Base-by-base conservation (phyloP, 1,140 invertebrate genomes). In the Macrobrachium nipponense region DNA sequence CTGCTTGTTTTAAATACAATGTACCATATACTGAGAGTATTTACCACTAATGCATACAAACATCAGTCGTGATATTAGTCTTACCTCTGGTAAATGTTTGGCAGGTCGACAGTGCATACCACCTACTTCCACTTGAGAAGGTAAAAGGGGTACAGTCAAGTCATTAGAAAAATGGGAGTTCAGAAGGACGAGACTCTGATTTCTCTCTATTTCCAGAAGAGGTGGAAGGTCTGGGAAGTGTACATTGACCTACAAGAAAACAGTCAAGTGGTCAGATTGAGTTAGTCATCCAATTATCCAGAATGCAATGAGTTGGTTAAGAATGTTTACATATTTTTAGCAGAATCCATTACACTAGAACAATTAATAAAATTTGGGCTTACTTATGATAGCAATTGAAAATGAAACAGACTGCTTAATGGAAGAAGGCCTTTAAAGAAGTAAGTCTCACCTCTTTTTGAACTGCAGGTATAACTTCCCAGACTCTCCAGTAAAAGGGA, bases 81-180 rank as follows among this genome's bases (percentile, higher is more conserved):
- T 15, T 59, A 82, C 80, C 66, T 82, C 17, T 17, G 80, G 68
- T 36, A 82, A 68, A 18, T 68, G 80, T 51, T 73, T 82, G 44
- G 36, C 80, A n/a, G 80, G 80, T 20, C 80, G 43, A 68, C 80
- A 82, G 80, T 82, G 80, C 80, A 82, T 82, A 68, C 44, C 66
- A 20, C 80, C 80, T 23, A 82, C 62, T 36, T 80, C 78, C 62
- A 80, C 62, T 36, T 80, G 78, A 27, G 27, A 44, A 36, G 78
- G 78, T 51, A 82, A 58, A 51, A 82, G 68, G 14, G 80, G 80
- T 51, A 82, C 5, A 36, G 70, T 23, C 68, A 27, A 43, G 17
- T 20, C 58, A 7, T 20, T 20, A 27, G 58, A 60, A 51, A 77
- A 77, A 36, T 83, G 72, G 17, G 72, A 76, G 60, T 83, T 83